phyloP scores from a whole-genome alignment of 2,113 vertebrate genomes.

The Cephalopterus ornatus region DNA sequence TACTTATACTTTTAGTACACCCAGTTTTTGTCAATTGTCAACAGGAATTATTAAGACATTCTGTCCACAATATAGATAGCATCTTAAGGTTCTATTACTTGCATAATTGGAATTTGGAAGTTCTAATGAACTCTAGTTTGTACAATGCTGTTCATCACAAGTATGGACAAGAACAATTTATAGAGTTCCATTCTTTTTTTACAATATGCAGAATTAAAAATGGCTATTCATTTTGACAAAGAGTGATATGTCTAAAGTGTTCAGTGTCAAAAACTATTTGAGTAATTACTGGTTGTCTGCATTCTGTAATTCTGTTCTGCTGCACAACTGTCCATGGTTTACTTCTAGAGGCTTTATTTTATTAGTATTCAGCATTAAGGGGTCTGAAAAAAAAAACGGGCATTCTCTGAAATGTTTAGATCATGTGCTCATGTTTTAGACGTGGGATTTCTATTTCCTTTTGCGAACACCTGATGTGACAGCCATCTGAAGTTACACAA shows the following conservation, averaged over 20 bases:
- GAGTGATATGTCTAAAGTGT: not conserved
- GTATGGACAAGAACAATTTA: not conserved
- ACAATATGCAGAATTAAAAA: not conserved
- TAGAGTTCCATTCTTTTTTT: not conserved
- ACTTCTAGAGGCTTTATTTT: not conserved
- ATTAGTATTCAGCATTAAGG: not conserved
- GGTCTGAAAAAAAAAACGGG: accelerated
- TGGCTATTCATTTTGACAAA: not conserved
- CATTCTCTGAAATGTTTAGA: not conserved
- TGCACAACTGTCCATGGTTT: no score
- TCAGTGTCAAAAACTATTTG: not conserved
- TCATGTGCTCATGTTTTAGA: not conserved
- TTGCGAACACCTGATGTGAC: not conserved
- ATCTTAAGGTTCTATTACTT: not conserved
- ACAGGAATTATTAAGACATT: not conserved
- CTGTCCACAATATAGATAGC: not conserved
- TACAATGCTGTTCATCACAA: not conserved
- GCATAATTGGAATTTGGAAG: not conserved
- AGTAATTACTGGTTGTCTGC: no score
- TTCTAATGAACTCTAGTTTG: not conserved
- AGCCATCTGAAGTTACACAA: not conserved
- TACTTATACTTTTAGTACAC: not conserved
- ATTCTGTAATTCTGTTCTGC: no score
- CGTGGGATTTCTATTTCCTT: not conserved
- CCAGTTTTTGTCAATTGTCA: not conserved